These are phyloP conservation scores for Ceratitis capitata DNA, from an alignment of 1,140 invertebrate species.

Conservation along the genomic window DNA sequence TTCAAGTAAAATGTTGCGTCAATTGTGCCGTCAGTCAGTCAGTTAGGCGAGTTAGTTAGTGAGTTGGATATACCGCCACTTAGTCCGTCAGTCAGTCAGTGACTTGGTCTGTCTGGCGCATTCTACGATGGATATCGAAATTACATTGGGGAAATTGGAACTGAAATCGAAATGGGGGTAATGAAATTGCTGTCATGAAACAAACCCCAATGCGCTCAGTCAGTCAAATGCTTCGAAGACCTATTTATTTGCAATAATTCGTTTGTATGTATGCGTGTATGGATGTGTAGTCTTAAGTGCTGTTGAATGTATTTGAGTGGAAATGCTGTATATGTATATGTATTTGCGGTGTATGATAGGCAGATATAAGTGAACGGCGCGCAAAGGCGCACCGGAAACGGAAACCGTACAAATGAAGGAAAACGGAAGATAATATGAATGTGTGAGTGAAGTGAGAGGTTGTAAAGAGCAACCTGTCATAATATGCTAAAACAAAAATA, in stretches of 20 bases:
- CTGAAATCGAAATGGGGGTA: conserved; percentile 35
- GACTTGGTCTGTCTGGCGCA: not conserved
- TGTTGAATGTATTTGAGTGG: not conserved
- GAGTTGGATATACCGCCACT: too few species aligned
- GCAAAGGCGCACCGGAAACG: not conserved
- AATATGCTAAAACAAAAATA: not conserved
- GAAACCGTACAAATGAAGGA: conserved; percentile 21
- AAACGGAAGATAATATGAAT: conserved; percentile 28
- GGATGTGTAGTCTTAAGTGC: not conserved
- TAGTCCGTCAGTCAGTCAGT: not conserved
- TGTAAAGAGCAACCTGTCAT: not conserved
- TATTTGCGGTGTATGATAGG: not conserved
- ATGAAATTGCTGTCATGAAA: conserved; percentile 38
- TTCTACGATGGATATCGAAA: not conserved
- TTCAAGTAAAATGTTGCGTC: not conserved
- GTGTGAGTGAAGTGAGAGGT: not conserved
- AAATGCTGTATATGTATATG: not conserved
- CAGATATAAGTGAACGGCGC: not conserved
- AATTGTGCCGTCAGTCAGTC: not conserved
- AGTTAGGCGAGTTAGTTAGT: too few species aligned
- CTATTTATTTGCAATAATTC: not conserved
- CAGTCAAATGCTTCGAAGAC: not conserved
- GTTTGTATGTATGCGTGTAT: not conserved
- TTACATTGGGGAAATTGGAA: conserved; percentile 33
- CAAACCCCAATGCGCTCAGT: not conserved